These are phyloP conservation scores for Trichoplusia ni DNA, from an alignment of 1,140 invertebrate species.

Conservation along the genomic window DNA sequence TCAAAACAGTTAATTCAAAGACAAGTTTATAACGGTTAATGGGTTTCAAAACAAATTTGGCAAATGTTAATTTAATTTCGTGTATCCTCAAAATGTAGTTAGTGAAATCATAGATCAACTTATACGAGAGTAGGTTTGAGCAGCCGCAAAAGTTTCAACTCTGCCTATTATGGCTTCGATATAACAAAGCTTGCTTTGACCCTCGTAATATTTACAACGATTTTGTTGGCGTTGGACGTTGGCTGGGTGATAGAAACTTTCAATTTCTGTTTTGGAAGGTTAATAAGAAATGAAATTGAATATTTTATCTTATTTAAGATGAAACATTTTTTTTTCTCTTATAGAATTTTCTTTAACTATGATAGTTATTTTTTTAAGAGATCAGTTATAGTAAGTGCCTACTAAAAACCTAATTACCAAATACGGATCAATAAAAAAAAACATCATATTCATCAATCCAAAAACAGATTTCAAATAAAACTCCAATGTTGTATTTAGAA, in stretches of 20 bases:
- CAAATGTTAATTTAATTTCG: slow-evolving; percentile 11
- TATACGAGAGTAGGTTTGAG: not conserved
- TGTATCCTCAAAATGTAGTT: slow-evolving; percentile 12
- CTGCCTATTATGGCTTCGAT: slow-evolving; percentile 37
- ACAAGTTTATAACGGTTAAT: slow-evolving; percentile 12
- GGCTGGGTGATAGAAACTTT: slow-evolving; percentile 32
- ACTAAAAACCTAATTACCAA: too few relatives aligned
- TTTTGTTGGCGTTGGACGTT: slow-evolving; percentile 37
- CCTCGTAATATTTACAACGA: slow-evolving; percentile 38
- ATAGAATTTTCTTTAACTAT: too few relatives aligned
- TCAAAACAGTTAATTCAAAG: too few relatives aligned
- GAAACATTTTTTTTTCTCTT: too few relatives aligned
- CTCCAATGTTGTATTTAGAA: too few relatives aligned
- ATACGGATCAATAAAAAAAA: too few relatives aligned
- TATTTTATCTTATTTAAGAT: too few relatives aligned
- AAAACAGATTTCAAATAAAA: too few relatives aligned
- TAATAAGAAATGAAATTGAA: slow-evolving; percentile 40
- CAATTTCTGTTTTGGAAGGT: too few relatives aligned
- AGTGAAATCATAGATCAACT: slow-evolving; percentile 22
- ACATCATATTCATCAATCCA: not conserved
- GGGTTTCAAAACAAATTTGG: slow-evolving; percentile 12
- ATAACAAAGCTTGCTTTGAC: slow-evolving; percentile 25
- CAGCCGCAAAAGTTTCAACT: slow-evolving; percentile 31
- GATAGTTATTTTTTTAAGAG: too few relatives aligned
- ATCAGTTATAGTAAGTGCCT: too few relatives aligned